Base-by-base conservation (phyloP, 2,888 invertebrate genomes). In the Tachystola acroxantha region DNA sequence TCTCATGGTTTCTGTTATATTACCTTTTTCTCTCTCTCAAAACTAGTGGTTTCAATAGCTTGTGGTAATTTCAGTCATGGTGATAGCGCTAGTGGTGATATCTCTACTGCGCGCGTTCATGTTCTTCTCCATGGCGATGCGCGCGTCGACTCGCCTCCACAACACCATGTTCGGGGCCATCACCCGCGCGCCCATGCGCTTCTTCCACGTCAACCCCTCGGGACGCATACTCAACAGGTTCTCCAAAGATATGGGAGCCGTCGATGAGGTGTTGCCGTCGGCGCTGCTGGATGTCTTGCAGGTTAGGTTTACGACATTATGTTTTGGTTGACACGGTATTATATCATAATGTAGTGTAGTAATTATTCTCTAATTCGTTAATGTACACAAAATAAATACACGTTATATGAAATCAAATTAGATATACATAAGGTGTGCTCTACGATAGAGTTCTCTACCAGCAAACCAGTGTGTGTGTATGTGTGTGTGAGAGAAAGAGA, bases 181-280 rank as follows among this genome's bases (percentile, higher is more conserved):
- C 11, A 92, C 95, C 2, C 88, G 93, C 10, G 93, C 95, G 0
- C 91, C 94, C 0, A 94, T 96, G 90, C 88, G 91, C 12, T 97
- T 97, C 81, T 97, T 97, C 80, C 95, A 96, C 64, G 91, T 91
- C 2, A 97, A 96, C 74, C 94, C 96, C 0, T 92, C 93, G 0
- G 94, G 94, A 0, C 82, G 94, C 30, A 93, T 97, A 52, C 82
- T 97, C 30, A 97, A 96, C 77, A 87, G 97, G 13, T 96, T 97
- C 77, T 94, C 96, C 0, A 96, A 96, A 72, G 97, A 97, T 58
- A 93, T 96, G 89, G 96, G 91, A 0, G 88, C 91, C 0, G 89
- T 92, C 0, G 92, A 92, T 51, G 92, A 92, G 55, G 71, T 91
- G 5, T 50, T 92, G 40, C 91, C 91, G 0, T 75, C 82, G 2